These are phyloP conservation scores for Drosophila kikkawai DNA, from an alignment of 1,140 invertebrate genomes.

Conservation along the genomic window DNA sequence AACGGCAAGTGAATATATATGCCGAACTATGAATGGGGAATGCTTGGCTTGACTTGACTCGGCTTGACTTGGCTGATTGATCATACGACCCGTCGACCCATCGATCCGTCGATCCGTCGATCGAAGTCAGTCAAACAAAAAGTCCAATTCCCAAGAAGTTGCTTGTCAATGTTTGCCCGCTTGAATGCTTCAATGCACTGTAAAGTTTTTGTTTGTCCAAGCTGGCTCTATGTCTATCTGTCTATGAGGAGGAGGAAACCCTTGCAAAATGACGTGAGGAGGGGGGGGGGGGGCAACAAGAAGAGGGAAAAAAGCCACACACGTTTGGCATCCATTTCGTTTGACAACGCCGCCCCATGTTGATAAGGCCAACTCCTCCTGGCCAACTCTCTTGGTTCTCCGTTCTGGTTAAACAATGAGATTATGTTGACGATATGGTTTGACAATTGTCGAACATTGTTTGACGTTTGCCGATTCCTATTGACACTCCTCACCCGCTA, in stretches of 20 bases:
- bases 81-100: conserved; percentile 60
- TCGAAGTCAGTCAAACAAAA: conserved; percentile 47
- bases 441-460: conserved; percentile 84
- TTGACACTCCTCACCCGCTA: conserved; percentile 55
- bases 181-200: conserved; percentile 73
- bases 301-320: conserved; percentile 39
- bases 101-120: conserved; percentile 48
- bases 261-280: conserved; percentile 44
- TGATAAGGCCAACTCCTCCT: conserved; percentile 54
- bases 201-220: conserved; percentile 44
- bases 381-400: background rate
- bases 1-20: conserved; percentile 49
- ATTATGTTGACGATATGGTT: conserved; percentile 84
- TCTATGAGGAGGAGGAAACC: conserved; percentile 11
- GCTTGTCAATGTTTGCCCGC: conserved; percentile 74
- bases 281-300: too few relatives aligned
- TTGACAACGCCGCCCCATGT: conserved; percentile 76
- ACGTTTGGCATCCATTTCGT: conserved; percentile 53
- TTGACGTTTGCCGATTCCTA: conserved; percentile 83
- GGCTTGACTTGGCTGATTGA: conserved; percentile 53
- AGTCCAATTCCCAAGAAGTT: conserved; percentile 80
- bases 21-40: conserved; percentile 69
- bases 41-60: conserved; percentile 6
- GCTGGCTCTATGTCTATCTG: conserved; percentile 36
- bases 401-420: conserved; percentile 79